These are phyloP conservation scores for Atta texana DNA, from an alignment of 1,140 invertebrate genomes.

Conservation along the genomic window DNA sequence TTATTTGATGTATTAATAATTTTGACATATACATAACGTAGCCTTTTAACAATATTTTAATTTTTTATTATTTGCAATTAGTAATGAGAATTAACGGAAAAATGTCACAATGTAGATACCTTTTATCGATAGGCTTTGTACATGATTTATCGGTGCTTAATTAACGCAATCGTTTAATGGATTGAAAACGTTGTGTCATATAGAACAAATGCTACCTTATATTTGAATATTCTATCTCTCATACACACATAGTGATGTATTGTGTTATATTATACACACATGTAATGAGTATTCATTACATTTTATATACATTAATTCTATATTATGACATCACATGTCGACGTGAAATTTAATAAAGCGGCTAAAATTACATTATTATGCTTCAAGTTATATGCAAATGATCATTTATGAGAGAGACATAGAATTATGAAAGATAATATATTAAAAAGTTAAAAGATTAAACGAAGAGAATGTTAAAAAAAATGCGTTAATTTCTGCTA, in stretches of 20 bases:
- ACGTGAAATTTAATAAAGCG: conserved; percentile 6
- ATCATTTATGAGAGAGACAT: background rate
- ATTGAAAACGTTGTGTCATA: conserved; percentile 1
- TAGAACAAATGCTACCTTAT: background rate
- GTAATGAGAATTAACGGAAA: background rate
- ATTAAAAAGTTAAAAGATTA: background rate
- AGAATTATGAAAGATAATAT: background rate
- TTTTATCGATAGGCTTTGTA: background rate
- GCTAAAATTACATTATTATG: background rate
- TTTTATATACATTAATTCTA: conserved; percentile 2
- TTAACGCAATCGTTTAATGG: background rate
- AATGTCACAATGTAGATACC: background rate
- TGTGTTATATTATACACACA: background rate
- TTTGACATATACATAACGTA: background rate
- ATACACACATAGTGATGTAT: background rate
- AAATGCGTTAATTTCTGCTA: background rate
- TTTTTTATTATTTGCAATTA: conserved; percentile 5
- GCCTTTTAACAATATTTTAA: background rate
- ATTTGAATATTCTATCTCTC: conserved; percentile 8
- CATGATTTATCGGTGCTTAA: background rate
- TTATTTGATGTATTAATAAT: background rate
- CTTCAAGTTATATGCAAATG: background rate
- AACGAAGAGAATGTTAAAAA: background rate
- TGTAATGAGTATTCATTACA: conserved; percentile 11
- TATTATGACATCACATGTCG: background rate